A percentile compares a stretch with the other conserved stretches of the same genome.
phyloP scores from a whole-genome alignment of 2,888 invertebrate species.

The Barypeithes pellucidus region DNA sequence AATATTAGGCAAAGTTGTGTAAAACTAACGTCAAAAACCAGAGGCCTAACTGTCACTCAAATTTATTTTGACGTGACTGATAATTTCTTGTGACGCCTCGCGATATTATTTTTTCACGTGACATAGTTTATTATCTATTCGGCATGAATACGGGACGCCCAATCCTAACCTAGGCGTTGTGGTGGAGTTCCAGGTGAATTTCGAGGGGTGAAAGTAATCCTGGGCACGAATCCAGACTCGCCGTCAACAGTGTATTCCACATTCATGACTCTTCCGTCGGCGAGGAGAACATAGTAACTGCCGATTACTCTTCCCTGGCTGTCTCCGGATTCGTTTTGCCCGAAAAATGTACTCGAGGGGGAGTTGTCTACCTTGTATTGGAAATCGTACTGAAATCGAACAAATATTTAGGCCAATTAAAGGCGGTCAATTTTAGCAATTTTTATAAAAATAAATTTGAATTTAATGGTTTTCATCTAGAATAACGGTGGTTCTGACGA shows the following conservation, averaged over 20 bases:
- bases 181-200: conserved; percentile 40
- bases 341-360: conserved; percentile 79
- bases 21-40: too few species aligned
- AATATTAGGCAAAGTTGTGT: too few species aligned
- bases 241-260: conserved; percentile 82
- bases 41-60: too few species aligned
- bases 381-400: conserved; percentile 77
- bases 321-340: conserved; percentile 80
- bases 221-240: conserved; percentile 82
- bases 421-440: too few species aligned
- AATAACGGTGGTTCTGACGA: too few species aligned
- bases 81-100: too few species aligned
- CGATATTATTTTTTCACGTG: too few species aligned
- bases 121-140: too few species aligned
- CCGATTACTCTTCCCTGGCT: conserved; percentile 78
- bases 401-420: too few species aligned
- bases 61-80: too few species aligned
- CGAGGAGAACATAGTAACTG: conserved; percentile 79
- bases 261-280: conserved; percentile 82
- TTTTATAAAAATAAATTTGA: too few species aligned
- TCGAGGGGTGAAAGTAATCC: conserved; percentile 74
- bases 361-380: conserved; percentile 83
- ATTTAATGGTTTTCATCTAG: too few species aligned
- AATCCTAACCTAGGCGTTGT: conserved; percentile 34
- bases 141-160: background rate